Conservation (phyloP, 2,888 invertebrate genomes). For the Sinelater perroti region DNA sequence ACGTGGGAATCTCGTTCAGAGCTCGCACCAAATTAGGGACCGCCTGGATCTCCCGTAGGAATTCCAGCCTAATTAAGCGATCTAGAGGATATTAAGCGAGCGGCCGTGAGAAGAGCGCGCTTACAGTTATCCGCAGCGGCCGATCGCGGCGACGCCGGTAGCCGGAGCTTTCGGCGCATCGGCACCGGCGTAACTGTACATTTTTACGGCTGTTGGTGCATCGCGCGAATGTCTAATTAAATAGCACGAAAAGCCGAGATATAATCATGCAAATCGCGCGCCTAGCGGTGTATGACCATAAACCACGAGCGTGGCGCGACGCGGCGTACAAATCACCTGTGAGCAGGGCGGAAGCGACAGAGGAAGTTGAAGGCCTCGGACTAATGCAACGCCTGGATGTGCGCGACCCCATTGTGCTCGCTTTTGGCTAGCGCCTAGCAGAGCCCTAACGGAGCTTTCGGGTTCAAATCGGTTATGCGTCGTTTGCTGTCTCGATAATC, state of each 20-base stretch:
- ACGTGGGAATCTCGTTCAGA: slow-evolving; percentile 17
- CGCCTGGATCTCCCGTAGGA: slow-evolving; percentile 17
- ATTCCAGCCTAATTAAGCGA: slow-evolving; percentile 24
- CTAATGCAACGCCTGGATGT: slow-evolving; percentile 21
- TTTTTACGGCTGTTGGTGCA: slow-evolving; percentile 14
- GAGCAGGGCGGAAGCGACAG: slow-evolving; percentile 30
- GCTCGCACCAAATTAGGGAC: slow-evolving; percentile 17
- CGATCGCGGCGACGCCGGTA: neutral
- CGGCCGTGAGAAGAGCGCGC: slow-evolving; percentile 22
- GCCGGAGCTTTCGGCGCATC: slow-evolving; percentile 7
- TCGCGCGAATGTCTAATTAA: slow-evolving; percentile 16
- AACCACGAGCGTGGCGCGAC: slow-evolving; percentile 19
- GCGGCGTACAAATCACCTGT: slow-evolving; percentile 29
- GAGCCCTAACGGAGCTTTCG: slow-evolving; percentile 33
- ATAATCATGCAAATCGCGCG: slow-evolving; percentile 23
- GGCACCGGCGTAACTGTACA: slow-evolving; percentile 6
- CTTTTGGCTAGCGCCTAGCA: slow-evolving; percentile 26
- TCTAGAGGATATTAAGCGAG: slow-evolving; percentile 14
- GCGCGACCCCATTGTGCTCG: slow-evolving; percentile 33
- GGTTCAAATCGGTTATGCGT: slow-evolving; percentile 32
- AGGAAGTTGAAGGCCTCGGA: slow-evolving; percentile 38
- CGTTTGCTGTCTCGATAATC: slow-evolving; percentile 32
- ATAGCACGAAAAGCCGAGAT: slow-evolving; percentile 7
- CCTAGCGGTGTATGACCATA: slow-evolving; percentile 38
- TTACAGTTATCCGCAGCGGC: slow-evolving; percentile 20